Conservation (phyloP, 2,888 invertebrate species). For the Chelonus formosanus region DNA sequence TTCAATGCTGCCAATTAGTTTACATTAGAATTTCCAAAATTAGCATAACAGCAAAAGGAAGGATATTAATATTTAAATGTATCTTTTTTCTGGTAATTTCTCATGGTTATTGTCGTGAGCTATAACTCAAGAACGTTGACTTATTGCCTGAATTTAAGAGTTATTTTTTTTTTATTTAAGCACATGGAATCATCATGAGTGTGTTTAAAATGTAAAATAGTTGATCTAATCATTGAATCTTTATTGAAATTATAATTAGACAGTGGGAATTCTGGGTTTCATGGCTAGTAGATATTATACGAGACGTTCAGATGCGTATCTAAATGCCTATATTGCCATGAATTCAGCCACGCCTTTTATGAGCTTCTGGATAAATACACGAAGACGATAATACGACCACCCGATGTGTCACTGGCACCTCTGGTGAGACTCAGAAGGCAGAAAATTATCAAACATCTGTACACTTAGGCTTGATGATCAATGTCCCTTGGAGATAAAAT, state of each 20-base stretch:
- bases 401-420: conserved; percentile 19
- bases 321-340: conserved; percentile 28
- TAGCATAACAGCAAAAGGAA: too few species aligned
- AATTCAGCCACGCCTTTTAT: conserved; percentile 12
- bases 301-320: conserved; percentile 16
- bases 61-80: too few species aligned
- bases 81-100: too few species aligned
- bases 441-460: conserved; percentile 23
- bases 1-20: too few species aligned
- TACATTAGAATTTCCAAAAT: too few species aligned
- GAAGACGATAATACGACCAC: conserved; percentile 24
- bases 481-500: background rate
- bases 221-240: conserved; percentile 40
- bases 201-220: conserved; percentile 10
- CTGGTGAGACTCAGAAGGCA: conserved; percentile 7
- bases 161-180: too few species aligned
- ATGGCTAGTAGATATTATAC: conserved; percentile 2
- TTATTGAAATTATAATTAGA: conserved; percentile 47
- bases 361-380: background rate
- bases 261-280: conserved; percentile 16
- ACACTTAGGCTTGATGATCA: conserved; percentile 2
- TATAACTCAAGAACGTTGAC: background rate
- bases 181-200: too few species aligned
- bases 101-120: too few species aligned
- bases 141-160: background rate